Evolutionary conservation across 2,888 invertebrate genomes (phyloP).

Genomic region (Macroteleia sp.): DNA sequence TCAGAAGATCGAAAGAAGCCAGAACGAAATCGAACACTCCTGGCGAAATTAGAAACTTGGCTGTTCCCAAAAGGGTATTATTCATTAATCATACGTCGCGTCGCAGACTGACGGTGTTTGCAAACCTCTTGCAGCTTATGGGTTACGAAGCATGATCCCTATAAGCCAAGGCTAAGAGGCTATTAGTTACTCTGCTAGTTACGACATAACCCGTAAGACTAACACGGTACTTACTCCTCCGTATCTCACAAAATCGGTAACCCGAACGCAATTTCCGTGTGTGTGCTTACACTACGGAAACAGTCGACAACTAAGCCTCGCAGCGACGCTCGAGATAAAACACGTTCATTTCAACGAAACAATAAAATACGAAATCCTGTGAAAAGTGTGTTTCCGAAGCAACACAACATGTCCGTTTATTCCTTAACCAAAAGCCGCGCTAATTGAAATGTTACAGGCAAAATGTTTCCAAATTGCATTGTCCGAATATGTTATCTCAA

Average conservation of each 20-base stretch:
- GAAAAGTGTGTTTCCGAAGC: slow-evolving; percentile 39
- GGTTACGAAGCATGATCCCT: slow-evolving; percentile 78
- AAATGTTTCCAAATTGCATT: too few relatives aligned
- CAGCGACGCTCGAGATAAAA: slow-evolving; percentile 54
- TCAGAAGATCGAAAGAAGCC: background rate
- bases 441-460: too few relatives aligned
- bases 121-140: slow-evolving; percentile 72
- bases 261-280: slow-evolving; percentile 55
- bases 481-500: too few relatives aligned
- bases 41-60: slow-evolving; percentile 6
- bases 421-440: too few relatives aligned
- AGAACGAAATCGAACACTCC: background rate
- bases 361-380: slow-evolving; percentile 46
- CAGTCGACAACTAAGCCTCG: slow-evolving; percentile 46
- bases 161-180: slow-evolving; percentile 82
- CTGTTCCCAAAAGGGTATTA: slow-evolving; percentile 28
- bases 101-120: slow-evolving; percentile 70
- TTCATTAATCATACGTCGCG: slow-evolving; percentile 58
- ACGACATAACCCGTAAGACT: slow-evolving; percentile 80
- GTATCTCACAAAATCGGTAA: slow-evolving; percentile 61
- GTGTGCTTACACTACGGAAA: slow-evolving; percentile 68
- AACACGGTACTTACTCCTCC: slow-evolving; percentile 79
- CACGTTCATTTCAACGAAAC: slow-evolving; percentile 36
- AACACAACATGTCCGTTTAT: too few relatives aligned
- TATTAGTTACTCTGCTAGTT: slow-evolving; percentile 82